phyloP scores from a whole-genome alignment of 2,888 invertebrate genomes.

The Drosophila seclusa region DNA sequence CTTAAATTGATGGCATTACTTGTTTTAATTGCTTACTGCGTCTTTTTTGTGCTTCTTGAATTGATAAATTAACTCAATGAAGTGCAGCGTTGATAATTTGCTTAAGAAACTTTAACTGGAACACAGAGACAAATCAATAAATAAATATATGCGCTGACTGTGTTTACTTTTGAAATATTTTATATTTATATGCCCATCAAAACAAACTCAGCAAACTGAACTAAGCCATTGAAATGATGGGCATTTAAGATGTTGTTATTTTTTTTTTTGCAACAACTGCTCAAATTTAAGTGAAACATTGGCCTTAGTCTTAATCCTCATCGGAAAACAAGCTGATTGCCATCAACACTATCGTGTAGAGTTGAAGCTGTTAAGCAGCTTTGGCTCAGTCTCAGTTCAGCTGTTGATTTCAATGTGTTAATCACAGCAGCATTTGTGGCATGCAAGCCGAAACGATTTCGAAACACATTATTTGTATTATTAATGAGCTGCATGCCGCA shows the following conservation, averaged over 20 bases:
- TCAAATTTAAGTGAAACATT: background rate
- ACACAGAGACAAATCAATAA: background rate
- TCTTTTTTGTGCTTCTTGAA: background rate
- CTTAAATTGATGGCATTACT: background rate
- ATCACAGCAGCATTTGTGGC: conserved; percentile 68
- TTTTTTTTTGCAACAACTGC: background rate
- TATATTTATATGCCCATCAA: background rate
- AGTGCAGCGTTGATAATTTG: background rate
- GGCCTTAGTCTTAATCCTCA: background rate
- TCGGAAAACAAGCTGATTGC: background rate
- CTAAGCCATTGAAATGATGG: background rate
- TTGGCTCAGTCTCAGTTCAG: background rate
- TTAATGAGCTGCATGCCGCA: conserved; percentile 74
- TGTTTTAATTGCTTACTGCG: background rate
- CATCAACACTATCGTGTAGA: background rate
- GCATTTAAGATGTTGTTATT: background rate
- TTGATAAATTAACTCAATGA: background rate
- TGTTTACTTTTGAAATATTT: background rate
- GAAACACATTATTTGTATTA: conserved; percentile 75
- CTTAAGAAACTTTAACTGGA: background rate
- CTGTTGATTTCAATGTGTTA: conserved; percentile 66
- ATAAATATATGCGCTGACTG: background rate
- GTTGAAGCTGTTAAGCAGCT: background rate
- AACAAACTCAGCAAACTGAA: background rate
- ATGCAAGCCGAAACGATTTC: conserved; percentile 72